Conservation (phyloP, 2,113 vertebrate genomes). For the Andinoacara biseriatus region DNA sequence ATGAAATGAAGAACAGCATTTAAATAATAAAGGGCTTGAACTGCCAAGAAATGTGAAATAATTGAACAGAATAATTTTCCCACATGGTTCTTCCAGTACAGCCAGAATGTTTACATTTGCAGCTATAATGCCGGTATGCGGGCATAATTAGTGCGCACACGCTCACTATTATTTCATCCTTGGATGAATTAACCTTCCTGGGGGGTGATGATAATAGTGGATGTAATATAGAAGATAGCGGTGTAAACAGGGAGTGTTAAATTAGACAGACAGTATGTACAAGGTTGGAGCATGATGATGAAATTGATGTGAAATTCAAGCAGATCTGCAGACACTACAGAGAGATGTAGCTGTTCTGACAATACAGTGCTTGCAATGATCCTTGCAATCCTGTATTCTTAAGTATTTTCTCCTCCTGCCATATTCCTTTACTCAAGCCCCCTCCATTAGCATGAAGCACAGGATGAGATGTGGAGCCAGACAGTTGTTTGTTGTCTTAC, state of each 20-base stretch:
- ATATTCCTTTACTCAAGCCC: neutral
- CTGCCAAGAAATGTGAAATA: slow-evolving; percentile 3
- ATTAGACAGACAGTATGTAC: neutral
- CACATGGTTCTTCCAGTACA: neutral
- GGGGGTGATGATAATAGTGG: neutral
- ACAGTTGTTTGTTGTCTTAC: neutral
- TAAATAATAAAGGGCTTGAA: neutral
- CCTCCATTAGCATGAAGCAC: slow-evolving; percentile 4
- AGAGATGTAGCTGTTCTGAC: too few relatives aligned
- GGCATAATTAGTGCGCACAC: neutral
- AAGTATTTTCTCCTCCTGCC: neutral
- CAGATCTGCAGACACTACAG: too few relatives aligned
- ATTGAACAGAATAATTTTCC: slow-evolving; percentile 1
- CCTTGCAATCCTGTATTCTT: neutral
- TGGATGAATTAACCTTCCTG: neutral
- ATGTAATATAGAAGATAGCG: neutral
- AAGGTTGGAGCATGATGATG: neutral
- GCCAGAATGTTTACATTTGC: neutral
- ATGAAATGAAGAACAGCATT: neutral
- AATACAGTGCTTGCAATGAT: too few relatives aligned
- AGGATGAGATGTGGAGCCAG: neutral
- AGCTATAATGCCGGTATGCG: neutral
- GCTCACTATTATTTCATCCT: neutral
- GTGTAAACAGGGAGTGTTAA: neutral
- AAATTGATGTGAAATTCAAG: neutral